phyloP scores from a whole-genome alignment of 2,888 invertebrate species.

The Apoderus coryli region DNA sequence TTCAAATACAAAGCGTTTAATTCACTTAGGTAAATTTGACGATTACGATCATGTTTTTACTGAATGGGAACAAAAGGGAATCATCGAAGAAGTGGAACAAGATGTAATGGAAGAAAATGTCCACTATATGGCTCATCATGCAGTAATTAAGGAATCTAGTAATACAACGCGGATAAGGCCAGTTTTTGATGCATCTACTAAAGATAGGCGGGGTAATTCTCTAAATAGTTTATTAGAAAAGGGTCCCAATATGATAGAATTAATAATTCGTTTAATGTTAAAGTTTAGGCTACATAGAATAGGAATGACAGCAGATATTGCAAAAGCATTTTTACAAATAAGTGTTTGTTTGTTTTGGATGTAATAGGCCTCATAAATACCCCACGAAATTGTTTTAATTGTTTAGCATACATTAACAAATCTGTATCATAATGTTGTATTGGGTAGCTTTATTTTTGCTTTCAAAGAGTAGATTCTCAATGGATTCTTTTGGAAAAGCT shows the following conservation, averaged over 20 bases:
- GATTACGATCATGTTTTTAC: background rate
- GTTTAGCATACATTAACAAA: too few species aligned
- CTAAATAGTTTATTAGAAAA: slow-evolving; percentile 20
- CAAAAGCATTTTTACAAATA: slow-evolving; percentile 20
- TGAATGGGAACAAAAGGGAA: background rate
- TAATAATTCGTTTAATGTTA: slow-evolving; percentile 11
- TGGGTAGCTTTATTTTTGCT: too few species aligned
- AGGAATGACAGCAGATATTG: slow-evolving; percentile 17
- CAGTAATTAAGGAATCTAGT: slow-evolving; percentile 12
- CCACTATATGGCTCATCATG: background rate
- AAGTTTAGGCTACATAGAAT: slow-evolving; percentile 10
- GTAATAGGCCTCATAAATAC: too few species aligned
- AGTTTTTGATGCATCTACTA: slow-evolving; percentile 20
- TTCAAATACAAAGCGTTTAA: background rate
- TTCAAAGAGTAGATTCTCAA: too few species aligned
- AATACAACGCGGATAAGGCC: slow-evolving; percentile 19
- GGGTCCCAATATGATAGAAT: slow-evolving; percentile 20
- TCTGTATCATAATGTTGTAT: too few species aligned
- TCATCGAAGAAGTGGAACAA: slow-evolving; percentile 1
- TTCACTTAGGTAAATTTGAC: background rate
- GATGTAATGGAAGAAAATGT: background rate
- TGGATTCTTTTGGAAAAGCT: too few species aligned
- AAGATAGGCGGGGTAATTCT: slow-evolving; percentile 15
- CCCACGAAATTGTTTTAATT: too few species aligned
- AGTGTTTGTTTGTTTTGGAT: too few species aligned